These are phyloP conservation scores for Monopterus albus DNA, from an alignment of 2,113 vertebrate species.

Conservation along the genomic window DNA sequence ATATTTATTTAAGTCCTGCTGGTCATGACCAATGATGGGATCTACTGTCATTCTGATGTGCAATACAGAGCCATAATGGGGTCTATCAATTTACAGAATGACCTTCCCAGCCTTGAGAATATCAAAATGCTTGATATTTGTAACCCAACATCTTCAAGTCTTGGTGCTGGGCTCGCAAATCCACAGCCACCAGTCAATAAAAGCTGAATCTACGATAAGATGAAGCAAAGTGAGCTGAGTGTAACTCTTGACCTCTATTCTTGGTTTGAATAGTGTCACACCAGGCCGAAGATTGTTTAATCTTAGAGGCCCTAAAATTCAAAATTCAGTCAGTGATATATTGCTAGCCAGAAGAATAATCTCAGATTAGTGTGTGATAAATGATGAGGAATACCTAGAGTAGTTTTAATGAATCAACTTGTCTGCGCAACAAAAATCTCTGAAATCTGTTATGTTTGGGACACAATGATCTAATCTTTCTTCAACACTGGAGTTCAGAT, in stretches of 20 bases:
- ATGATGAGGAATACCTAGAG: no score
- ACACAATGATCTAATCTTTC: neutral
- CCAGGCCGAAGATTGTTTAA: neutral
- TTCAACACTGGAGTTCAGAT: slow-evolving; percentile 10
- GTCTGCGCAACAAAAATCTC: no score
- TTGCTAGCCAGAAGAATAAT: neutral
- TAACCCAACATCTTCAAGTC: neutral
- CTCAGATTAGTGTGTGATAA: no score
- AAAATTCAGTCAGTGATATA: neutral
- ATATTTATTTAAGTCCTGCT: neutral
- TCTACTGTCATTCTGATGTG: neutral
- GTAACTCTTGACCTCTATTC: slow-evolving; percentile 1
- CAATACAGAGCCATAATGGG: neutral
- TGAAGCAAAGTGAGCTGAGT: neutral
- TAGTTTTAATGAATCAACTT: neutral
- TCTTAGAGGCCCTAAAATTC: no score
- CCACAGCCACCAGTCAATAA: slow-evolving; percentile 14
- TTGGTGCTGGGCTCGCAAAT: no score
- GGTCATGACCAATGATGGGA: neutral
- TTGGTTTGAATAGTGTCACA: neutral
- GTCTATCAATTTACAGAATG: neutral
- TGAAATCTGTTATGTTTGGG: neutral
- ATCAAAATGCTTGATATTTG: neutral
- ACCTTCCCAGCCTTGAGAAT: neutral
- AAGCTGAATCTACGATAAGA: neutral